phyloP scores from a whole-genome alignment of 1,140 invertebrate species.

The Dermatophagoides farinae region DNA sequence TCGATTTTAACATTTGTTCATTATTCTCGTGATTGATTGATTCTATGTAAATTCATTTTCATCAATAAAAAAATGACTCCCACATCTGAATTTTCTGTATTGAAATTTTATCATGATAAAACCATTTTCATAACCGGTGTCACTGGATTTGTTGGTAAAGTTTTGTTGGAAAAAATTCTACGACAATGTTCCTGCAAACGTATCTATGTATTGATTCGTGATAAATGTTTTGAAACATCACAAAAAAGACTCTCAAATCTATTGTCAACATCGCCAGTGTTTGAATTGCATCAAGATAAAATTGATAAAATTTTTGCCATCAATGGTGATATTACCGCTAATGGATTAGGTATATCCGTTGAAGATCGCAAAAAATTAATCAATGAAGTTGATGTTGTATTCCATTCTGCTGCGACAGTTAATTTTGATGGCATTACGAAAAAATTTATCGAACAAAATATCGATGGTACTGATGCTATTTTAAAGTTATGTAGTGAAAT shows the following conservation, averaged over 20 bases:
- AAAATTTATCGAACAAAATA: constrained; percentile 53
- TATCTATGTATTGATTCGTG: constrained; percentile 28
- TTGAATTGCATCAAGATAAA: neutral
- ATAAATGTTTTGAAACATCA: constrained; percentile 23
- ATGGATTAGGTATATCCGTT: constrained; percentile 59
- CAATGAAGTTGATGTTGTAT: constrained; percentile 64
- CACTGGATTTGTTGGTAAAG: constrained; percentile 55
- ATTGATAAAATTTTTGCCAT: constrained; percentile 58
- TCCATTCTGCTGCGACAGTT: constrained; percentile 91
- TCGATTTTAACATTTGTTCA: no score
- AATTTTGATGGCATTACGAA: constrained; percentile 93
- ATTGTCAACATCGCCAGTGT: constrained; percentile 12
- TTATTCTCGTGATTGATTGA: no score
- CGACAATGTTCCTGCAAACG: constrained; percentile 23
- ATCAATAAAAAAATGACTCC: no score
- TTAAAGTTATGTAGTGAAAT: constrained; percentile 27
- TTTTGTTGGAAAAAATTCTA: constrained; percentile 31
- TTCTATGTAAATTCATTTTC: no score
- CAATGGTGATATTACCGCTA: constrained; percentile 68
- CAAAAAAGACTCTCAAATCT: constrained; percentile 22
- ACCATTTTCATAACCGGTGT: constrained; percentile 41
- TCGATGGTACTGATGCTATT: constrained; percentile 61
- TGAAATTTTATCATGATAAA: constrained; percentile 38
- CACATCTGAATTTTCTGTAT: constrained; percentile 8
- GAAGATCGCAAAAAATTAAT: constrained; percentile 47